A percentile compares a stretch with the other conserved stretches of the same genome.
Evolutionary conservation across 2,888 invertebrate genomes (phyloP).

Genomic region (Ceramica pisi): DNA sequence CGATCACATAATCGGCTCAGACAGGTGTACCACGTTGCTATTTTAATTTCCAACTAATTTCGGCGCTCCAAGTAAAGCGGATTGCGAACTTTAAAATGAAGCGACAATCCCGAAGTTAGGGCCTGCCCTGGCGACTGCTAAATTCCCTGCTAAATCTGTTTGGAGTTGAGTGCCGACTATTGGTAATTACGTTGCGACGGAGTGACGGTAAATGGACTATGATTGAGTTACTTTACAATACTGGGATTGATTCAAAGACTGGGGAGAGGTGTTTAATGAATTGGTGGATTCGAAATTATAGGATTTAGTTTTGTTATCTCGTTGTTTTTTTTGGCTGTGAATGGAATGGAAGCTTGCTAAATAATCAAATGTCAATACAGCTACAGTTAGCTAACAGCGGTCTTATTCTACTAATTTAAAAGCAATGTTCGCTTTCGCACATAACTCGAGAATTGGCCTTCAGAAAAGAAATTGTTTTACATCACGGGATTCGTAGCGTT

Average conservation of each 20-base stretch:
- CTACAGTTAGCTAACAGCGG: no score
- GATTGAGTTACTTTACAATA: conserved; percentile 59
- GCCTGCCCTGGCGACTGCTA: conserved; percentile 63
- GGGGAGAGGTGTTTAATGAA: conserved; percentile 26
- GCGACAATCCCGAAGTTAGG: conserved; percentile 69
- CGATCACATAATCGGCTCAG: conserved; percentile 85
- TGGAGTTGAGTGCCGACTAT: conserved; percentile 58
- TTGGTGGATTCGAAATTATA: conserved; percentile 22
- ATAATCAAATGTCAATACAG: no score
- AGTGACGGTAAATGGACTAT: conserved; percentile 56
- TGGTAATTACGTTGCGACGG: conserved; percentile 62
- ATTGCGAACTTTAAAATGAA: conserved; percentile 85
- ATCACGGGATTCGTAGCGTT: neutral
- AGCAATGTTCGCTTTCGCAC: no score
- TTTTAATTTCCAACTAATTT: conserved; percentile 88
- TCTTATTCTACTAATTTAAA: no score
- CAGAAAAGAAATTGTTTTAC: no score
- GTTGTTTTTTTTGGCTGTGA: no score
- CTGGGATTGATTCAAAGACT: conserved; percentile 33
- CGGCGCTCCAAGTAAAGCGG: conserved; percentile 82
- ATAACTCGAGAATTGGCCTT: no score
- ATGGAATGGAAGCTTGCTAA: no score
- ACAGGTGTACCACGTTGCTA: conserved; percentile 79
- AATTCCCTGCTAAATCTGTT: conserved; percentile 69
- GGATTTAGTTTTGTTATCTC: neutral